phyloP scores from a whole-genome alignment of 2,113 vertebrate genomes.

The Hiodon alosoides region DNA sequence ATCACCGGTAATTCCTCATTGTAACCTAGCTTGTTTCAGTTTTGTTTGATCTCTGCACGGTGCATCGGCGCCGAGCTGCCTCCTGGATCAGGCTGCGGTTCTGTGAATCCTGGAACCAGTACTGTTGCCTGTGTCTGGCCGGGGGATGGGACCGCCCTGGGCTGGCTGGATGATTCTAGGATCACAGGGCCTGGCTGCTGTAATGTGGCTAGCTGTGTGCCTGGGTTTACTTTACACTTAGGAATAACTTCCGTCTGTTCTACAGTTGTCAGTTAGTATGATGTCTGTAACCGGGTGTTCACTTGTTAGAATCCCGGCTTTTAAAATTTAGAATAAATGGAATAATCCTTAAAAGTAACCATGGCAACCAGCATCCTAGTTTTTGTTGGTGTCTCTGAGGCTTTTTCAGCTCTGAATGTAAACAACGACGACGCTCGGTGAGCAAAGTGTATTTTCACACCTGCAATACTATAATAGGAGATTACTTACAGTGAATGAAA shows the following conservation, averaged over 20 bases:
- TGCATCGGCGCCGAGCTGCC: neutral
- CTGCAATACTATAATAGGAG: neutral
- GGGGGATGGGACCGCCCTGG: neutral
- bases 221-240: too few relatives aligned
- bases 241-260: too few relatives aligned
- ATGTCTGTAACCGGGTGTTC: neutral
- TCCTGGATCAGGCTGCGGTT: neutral
- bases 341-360: constrained; percentile 22
- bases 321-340: neutral
- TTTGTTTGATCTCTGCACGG: neutral
- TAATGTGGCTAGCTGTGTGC: too few relatives aligned
- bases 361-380: constrained; percentile 21
- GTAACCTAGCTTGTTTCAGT: neutral
- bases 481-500: neutral
- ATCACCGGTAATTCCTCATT: neutral
- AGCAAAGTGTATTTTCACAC: neutral
- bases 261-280: too few relatives aligned
- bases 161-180: neutral
- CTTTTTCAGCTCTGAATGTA: constrained; percentile 11
- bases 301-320: neutral
- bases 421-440: neutral
- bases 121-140: neutral
- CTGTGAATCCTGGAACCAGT: neutral
- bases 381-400: constrained; percentile 8
- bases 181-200: neutral